phyloP scores from a whole-genome alignment of 2,888 invertebrate genomes.

The Zele albiditarsus region DNA sequence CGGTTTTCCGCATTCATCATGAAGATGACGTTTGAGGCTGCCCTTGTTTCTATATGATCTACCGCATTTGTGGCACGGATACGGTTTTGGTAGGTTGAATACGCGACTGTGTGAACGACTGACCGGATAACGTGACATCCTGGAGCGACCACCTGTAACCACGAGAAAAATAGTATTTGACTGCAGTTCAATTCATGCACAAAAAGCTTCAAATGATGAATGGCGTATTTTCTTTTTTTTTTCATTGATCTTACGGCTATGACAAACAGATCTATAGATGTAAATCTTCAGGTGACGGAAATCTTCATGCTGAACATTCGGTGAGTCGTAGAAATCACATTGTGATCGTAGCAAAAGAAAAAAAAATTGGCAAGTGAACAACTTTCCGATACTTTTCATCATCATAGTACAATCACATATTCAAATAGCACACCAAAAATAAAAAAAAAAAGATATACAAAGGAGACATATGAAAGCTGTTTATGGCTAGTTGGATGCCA shows the following conservation, averaged over 20 bases:
- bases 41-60: conserved; percentile 76
- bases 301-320: conserved; percentile 37
- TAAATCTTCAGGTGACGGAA: conserved; percentile 23
- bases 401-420: too few relatives aligned
- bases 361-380: background rate
- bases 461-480: background rate
- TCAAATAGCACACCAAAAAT: background rate
- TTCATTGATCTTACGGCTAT: conserved; percentile 35
- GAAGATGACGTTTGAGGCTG: conserved; percentile 84
- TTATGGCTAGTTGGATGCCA: background rate
- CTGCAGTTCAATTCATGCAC: conserved; percentile 46
- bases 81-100: conserved; percentile 54
- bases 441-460: conserved; percentile 5
- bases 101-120: conserved; percentile 41
- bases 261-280: conserved; percentile 9
- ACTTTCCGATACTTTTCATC: too few relatives aligned
- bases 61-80: conserved; percentile 63
- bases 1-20: conserved; percentile 83
- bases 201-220: conserved; percentile 32
- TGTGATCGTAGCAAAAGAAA: conserved; percentile 12
- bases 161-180: conserved; percentile 50
- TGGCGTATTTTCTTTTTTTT: conserved; percentile 24
- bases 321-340: conserved; percentile 11
- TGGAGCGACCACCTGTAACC: conserved; percentile 55
- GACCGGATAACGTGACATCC: conserved; percentile 36